Evolutionary conservation across 2,113 vertebrate species (phyloP).

Genomic region (Coturnix japonica): DNA sequence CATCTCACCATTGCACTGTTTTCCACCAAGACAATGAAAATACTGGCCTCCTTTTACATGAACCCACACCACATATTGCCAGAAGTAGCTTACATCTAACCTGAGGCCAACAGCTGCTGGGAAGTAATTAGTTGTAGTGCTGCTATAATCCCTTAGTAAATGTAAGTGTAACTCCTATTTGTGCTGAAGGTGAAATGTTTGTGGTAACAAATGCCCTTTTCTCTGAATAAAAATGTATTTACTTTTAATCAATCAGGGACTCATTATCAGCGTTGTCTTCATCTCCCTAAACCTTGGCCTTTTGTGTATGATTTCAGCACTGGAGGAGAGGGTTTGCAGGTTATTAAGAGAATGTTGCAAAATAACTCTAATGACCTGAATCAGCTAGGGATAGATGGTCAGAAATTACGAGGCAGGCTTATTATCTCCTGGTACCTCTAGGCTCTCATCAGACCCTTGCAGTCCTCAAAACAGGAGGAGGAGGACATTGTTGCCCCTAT

Average conservation of each 20-base stretch:
- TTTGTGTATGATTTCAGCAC: constrained; percentile 34
- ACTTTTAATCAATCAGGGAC: constrained; percentile 82
- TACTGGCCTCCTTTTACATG: constrained; percentile 20
- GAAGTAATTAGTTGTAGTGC: constrained; percentile 80
- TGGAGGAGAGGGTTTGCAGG: constrained; percentile 51
- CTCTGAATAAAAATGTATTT: constrained; percentile 81
- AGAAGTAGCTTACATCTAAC: constrained; percentile 73
- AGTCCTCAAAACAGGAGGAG: background rate
- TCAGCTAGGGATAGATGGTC: constrained; percentile 37
- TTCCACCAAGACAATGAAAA: constrained; percentile 51
- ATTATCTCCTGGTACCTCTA: background rate
- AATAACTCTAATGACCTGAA: constrained; percentile 71
- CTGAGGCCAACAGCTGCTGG: constrained; percentile 76
- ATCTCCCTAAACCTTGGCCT: constrained; percentile 74
- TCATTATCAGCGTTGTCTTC: constrained; percentile 78
- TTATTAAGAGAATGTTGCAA: constrained; percentile 68
- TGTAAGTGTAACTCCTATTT: constrained; percentile 73
- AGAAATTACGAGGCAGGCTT: background rate
- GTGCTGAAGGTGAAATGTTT: constrained; percentile 79
- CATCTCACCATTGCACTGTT: background rate
- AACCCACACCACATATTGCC: constrained; percentile 56
- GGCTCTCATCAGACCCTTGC: background rate
- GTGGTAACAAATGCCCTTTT: constrained; percentile 79
- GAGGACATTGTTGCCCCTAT: background rate
- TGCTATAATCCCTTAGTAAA: constrained; percentile 78